A percentile compares a stretch with the other conserved stretches of the same genome.
Evolutionary conservation across 2,113 vertebrate genomes (phyloP).

Genomic region (Eptesicus fuscus): DNA sequence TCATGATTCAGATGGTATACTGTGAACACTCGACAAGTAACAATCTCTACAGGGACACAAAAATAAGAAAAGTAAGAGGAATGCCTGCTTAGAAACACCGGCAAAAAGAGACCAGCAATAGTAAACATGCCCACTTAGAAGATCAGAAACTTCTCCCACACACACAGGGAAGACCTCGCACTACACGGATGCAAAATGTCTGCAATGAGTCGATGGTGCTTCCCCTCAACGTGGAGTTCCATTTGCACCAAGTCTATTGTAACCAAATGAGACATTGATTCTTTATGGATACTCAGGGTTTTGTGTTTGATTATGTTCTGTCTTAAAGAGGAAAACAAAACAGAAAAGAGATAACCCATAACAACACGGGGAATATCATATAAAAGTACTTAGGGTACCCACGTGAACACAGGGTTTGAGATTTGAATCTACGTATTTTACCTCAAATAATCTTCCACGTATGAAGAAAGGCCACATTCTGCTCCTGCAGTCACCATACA

Average conservation of each 20-base stretch:
- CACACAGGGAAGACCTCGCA: conserved; percentile 71
- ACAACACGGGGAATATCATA: not conserved
- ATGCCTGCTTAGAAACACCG: conserved; percentile 11
- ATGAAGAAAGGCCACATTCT: not conserved
- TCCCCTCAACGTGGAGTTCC: conserved; percentile 45
- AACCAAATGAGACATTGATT: not conserved
- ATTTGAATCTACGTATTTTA: not conserved
- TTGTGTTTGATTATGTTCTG: conserved; percentile 19
- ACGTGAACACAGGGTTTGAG: not conserved
- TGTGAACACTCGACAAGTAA: not conserved
- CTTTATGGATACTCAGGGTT: not conserved
- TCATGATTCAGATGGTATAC: not conserved
- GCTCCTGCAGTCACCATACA: not conserved
- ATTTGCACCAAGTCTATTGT: conserved; percentile 10
- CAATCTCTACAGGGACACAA: not conserved
- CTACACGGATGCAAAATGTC: conserved; percentile 41
- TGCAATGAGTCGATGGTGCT: conserved; percentile 74
- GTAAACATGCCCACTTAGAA: conserved; percentile 43
- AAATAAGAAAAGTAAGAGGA: conserved; percentile 32
- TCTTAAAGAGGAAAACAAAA: conserved; percentile 11
- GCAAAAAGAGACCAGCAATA: not conserved
- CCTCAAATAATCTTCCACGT: conserved; percentile 38
- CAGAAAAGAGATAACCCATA: not conserved
- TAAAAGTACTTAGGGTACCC: not conserved
- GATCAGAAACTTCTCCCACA: conserved; percentile 80